Evolutionary conservation across 37 sponge, comb jelly and placozoan species (phyloP).

Genomic region (Amphimedon queenslandica): DNA sequence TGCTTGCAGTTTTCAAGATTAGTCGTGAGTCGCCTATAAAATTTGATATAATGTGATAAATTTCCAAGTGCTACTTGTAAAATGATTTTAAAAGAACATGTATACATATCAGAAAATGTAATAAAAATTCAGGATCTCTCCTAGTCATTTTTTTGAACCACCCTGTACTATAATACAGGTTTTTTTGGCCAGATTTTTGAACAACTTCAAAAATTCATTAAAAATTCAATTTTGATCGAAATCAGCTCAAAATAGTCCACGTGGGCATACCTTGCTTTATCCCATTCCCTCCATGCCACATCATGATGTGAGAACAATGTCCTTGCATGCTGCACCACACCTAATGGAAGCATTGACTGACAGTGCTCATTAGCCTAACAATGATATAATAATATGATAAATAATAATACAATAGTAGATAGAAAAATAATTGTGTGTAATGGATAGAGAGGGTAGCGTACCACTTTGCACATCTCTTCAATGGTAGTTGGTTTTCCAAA

Average conservation of each 20-base stretch:
- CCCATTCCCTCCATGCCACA: conserved; percentile 77
- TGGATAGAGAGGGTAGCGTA: conserved; percentile 2
- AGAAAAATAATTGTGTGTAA: neutral
- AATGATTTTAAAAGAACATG: too few relatives aligned
- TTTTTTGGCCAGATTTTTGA: too few relatives aligned
- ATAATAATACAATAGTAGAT: conserved; percentile 3
- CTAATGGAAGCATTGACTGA: conserved; percentile 27
- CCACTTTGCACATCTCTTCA: conserved; percentile 71
- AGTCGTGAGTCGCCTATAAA: conserved; percentile 53
- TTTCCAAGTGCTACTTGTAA: too few relatives aligned
- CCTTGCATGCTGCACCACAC: conserved; percentile 62
- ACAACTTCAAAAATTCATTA: too few relatives aligned
- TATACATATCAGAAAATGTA: too few relatives aligned
- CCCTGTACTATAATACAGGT: too few relatives aligned
- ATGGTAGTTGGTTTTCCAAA: conserved; percentile 29
- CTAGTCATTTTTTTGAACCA: too few relatives aligned
- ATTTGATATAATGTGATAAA: too few relatives aligned
- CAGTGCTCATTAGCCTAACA: conserved; percentile 68
- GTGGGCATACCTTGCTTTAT: conserved; percentile 53
- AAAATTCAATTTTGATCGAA: too few relatives aligned
- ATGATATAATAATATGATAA: neutral
- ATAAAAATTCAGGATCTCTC: too few relatives aligned
- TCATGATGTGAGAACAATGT: conserved; percentile 73
- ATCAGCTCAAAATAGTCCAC: too few relatives aligned
- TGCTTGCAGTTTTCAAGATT: conserved; percentile 70